phyloP scores from a whole-genome alignment of 1,140 invertebrate species.

The Ostrea edulis region DNA sequence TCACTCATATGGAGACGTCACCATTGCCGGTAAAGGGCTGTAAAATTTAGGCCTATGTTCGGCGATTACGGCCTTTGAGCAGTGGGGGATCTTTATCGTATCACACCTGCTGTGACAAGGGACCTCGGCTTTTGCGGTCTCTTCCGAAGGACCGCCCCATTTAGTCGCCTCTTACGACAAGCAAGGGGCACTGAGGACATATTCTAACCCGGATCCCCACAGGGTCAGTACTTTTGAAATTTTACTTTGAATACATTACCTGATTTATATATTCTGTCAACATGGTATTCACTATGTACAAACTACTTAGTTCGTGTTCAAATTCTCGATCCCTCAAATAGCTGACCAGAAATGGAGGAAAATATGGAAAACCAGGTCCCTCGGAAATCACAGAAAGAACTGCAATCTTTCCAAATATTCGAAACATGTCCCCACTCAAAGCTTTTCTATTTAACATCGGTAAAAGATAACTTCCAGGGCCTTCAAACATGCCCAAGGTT shows the following conservation, averaged over 20 bases:
- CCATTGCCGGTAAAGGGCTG: too few species aligned
- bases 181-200: too few species aligned
- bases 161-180: too few species aligned
- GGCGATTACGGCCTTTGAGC: too few species aligned
- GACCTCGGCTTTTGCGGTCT: too few species aligned
- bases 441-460: constrained; percentile 51
- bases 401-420: constrained; percentile 56
- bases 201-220: too few species aligned
- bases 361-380: constrained; percentile 62
- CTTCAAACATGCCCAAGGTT: constrained; percentile 51
- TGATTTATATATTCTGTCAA: constrained; percentile 53
- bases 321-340: constrained; percentile 55
- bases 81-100: too few species aligned
- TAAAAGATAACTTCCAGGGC: constrained; percentile 51
- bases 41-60: too few species aligned
- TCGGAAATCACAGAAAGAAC: constrained; percentile 55
- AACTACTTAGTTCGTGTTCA: constrained; percentile 54
- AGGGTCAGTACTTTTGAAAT: too few species aligned
- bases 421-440: constrained; percentile 42
- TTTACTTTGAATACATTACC: constrained; percentile 32
- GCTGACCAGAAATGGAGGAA: constrained; percentile 59
- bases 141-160: too few species aligned
- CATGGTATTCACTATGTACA: constrained; percentile 54
- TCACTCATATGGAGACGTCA: too few species aligned
- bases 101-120: too few species aligned